These are phyloP conservation scores for Ruditapes philippinarum DNA, from an alignment of 1,140 invertebrate genomes.

Conservation along the genomic window DNA sequence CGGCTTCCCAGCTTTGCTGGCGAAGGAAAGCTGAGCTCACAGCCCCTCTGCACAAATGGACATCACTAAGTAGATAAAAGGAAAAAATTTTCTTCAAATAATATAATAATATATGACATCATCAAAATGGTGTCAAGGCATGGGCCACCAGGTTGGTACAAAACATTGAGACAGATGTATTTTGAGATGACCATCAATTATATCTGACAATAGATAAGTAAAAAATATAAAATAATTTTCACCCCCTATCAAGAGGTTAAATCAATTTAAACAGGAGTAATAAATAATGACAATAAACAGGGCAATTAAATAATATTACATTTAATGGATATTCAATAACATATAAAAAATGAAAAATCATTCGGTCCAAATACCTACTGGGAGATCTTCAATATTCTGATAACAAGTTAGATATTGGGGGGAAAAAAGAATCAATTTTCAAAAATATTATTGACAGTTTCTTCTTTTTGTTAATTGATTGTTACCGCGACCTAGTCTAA, in stretches of 20 bases:
- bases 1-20: no score
- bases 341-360: neutral
- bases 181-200: neutral
- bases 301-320: conserved; percentile 20
- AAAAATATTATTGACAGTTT: neutral
- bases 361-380: neutral
- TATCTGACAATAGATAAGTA: neutral
- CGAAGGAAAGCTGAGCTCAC: no score
- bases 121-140: neutral
- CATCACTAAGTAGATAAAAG: no score
- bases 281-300: neutral
- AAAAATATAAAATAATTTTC: neutral
- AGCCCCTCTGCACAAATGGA: no score
- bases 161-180: neutral
- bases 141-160: neutral
- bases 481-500: no score
- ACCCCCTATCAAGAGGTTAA: neutral
- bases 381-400: neutral
- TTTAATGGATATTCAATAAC: conserved; percentile 9
- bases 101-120: neutral
- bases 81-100: no score
- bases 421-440: neutral
- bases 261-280: conserved; percentile 3
- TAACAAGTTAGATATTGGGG: no score
- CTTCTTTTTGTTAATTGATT: neutral